phyloP scores from a whole-genome alignment of 2,113 vertebrate species.

The Sinocyclocheilus maitianheensis region DNA sequence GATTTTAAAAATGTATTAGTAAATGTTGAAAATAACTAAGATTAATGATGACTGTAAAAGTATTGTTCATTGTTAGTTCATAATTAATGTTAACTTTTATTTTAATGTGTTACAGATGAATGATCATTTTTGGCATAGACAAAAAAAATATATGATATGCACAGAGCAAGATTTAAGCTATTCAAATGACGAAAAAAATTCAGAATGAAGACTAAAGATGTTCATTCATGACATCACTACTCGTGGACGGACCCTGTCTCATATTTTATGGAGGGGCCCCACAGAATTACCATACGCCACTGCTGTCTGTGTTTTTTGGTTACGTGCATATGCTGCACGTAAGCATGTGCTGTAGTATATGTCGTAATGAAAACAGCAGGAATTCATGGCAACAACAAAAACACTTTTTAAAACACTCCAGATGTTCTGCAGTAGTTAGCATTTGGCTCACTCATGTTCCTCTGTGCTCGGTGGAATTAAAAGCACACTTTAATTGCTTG shows the following conservation, averaged over 20 bases:
- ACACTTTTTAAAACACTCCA: constrained; percentile 40
- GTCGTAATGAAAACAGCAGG: constrained; percentile 7
- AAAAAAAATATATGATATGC: too few relatives aligned
- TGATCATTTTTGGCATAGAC: too few relatives aligned
- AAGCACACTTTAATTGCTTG: constrained; percentile 38
- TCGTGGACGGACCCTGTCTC: background rate
- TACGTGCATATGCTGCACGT: background rate
- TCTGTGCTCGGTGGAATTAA: background rate
- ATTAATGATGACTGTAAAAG: too few relatives aligned
- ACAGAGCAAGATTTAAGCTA: too few relatives aligned
- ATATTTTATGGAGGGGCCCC: background rate
- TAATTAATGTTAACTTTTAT: too few relatives aligned
- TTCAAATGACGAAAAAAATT: too few relatives aligned
- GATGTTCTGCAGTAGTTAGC: constrained; percentile 27
- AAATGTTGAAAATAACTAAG: too few relatives aligned
- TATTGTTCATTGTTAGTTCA: too few relatives aligned
- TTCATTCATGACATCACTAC: background rate
- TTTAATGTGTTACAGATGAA: too few relatives aligned
- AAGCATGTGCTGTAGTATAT: background rate
- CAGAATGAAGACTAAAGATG: background rate
- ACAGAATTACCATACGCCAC: background rate
- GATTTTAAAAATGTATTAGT: too few relatives aligned
- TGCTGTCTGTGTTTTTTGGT: background rate
- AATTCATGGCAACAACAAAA: constrained; percentile 27
- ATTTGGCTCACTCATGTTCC: background rate